Percentiles rank a stretch among this genome's conserved stretches.
Conservation (phyloP, 2,797 vertebrate genomes). For the Sebastolobus alascanus region DNA sequence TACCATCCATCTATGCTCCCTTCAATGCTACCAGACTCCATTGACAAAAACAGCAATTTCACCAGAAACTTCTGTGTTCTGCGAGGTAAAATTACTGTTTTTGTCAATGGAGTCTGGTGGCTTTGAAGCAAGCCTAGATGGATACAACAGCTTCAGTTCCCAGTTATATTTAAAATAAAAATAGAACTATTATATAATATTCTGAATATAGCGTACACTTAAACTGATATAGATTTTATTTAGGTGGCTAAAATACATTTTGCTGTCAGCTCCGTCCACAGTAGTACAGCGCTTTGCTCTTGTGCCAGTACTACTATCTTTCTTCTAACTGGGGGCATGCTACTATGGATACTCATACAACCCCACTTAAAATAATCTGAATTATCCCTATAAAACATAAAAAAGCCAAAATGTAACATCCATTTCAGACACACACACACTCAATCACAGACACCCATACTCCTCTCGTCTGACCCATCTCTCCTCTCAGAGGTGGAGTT, state of each 20-base stretch:
- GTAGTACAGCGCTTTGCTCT: neutral
- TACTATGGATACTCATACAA: neutral
- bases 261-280: neutral
- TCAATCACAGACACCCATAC: neutral
- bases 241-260: neutral
- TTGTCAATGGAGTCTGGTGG: too few relatives aligned
- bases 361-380: neutral
- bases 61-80: too few relatives aligned
- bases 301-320: neutral
- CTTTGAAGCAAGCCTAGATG: neutral
- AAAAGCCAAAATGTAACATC: neutral
- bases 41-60: neutral
- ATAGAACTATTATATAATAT: neutral
- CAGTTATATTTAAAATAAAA: neutral
- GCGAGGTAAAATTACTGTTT: too few relatives aligned
- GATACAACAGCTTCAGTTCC: neutral
- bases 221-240: neutral
- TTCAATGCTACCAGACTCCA: too few relatives aligned
- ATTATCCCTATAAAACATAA: too few relatives aligned
- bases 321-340: neutral
- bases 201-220: neutral
- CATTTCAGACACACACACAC: neutral
- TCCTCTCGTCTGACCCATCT: constrained; percentile 64
- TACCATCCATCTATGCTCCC: accelerated
- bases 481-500: constrained; percentile 91